Evolutionary conservation across 2,113 vertebrate genomes (phyloP).

Genomic region (Dissostichus mawsoni): DNA sequence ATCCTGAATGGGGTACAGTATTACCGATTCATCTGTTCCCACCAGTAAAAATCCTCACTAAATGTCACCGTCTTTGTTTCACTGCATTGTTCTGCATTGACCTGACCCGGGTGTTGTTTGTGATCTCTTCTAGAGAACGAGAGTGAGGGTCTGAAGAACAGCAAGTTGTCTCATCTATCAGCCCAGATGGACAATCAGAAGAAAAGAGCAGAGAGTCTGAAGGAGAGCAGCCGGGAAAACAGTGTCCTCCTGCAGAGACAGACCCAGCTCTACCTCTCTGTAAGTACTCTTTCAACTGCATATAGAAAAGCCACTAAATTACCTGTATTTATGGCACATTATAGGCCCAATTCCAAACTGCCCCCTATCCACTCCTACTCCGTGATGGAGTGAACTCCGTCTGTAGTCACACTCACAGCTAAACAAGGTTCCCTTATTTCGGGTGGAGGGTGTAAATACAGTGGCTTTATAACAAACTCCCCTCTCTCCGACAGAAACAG

Average conservation of each 20-base stretch:
- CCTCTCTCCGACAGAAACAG: too few species aligned
- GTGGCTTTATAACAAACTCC: too few species aligned
- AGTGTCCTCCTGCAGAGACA: conserved; percentile 82
- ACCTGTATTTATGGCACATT: neutral
- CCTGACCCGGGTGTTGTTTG: neutral
- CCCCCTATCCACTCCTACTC: too few species aligned
- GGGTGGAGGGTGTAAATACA: too few species aligned
- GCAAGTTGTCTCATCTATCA: conserved; percentile 83
- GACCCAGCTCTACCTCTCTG: conserved; percentile 80
- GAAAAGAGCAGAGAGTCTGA: conserved; percentile 79
- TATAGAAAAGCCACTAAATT: too few species aligned
- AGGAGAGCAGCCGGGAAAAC: conserved; percentile 78
- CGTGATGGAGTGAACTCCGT: too few species aligned
- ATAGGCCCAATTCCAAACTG: too few species aligned
- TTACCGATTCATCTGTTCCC: neutral
- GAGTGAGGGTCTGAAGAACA: conserved; percentile 81
- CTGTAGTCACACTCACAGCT: too few species aligned
- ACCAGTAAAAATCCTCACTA: neutral
- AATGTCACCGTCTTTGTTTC: rapidly evolving
- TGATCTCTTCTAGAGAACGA: conserved; percentile 79
- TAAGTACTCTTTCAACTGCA: conserved; percentile 43
- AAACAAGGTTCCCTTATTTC: too few species aligned
- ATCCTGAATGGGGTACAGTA: conserved; percentile 85
- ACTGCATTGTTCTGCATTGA: neutral
- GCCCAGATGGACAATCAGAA: conserved; percentile 82